Evolutionary conservation across 1,140 invertebrate species (phyloP), one percentile per base, ranked within the genome.

Genomic region (Musca domestica): DNA sequence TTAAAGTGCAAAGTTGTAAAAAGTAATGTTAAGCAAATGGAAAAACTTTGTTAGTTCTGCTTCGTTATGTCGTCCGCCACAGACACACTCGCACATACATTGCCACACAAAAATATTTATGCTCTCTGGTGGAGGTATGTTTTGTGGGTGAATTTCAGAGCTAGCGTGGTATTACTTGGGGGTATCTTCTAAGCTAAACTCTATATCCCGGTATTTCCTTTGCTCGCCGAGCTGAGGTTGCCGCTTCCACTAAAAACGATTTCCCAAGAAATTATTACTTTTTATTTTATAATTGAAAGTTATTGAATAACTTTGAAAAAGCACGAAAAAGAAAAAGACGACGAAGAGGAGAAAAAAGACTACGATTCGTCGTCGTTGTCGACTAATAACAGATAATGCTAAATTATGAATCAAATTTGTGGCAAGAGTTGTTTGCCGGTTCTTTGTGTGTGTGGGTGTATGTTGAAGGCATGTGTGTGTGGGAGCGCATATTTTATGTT

Each of bases 1-100:
- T 69, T 69, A 69, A 65, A 65, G 76, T 76, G 72, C 71, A 77
- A 77, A 76, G 75, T 78, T 78, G 72, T 72, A 74, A 69, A 70
- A 70, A 70, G 68, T 66, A 64, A 68, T 68, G 67, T 61, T 48
- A 23, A 64, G 67, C 61, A 68, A 68, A 68, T 54, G 67, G 58
- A 64, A 64, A 68, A 68, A 68, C 64, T 66, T 66, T 66, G 54
- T 58, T 58, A 58, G 54, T 58, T 58, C 30, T 58, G 15, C 52
- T 51, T 22, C 23, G 20, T 19, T 30, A 30, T 30, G 27, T 30
- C 27, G n/a, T n/a, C 27, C 27, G 27, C 27, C 27, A 30, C 9
- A 30, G 3, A 30, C 9, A 30, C 27, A 30, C 9, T 30, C 27
- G 9, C 3, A 30, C 27, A 30, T 3, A 30, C 27, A 30, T 30